Conservation (phyloP, 2,113 vertebrate genomes). For the Thamnaconus septentrionalis region DNA sequence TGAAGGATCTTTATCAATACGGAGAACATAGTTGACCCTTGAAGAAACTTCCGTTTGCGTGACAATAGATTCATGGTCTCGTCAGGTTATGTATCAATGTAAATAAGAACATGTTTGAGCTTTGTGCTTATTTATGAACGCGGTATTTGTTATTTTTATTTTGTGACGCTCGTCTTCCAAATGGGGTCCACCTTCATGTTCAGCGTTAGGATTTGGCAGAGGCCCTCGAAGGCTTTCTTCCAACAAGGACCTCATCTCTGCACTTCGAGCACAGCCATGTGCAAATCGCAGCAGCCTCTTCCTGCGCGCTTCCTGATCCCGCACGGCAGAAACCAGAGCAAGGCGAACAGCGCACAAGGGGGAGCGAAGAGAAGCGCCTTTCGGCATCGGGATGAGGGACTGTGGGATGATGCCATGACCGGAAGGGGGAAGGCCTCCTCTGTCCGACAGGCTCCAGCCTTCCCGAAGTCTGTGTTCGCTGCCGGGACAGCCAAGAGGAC, state of each 20-base stretch:
- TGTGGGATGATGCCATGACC: not conserved
- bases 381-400: not conserved
- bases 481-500: constrained; percentile 79
- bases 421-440: constrained; percentile 11
- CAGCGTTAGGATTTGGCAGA: constrained; percentile 42
- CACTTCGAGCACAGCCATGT: constrained; percentile 1
- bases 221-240: constrained; percentile 20
- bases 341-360: constrained; percentile 2
- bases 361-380: not conserved
- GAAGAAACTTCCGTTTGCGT: constrained; percentile 2
- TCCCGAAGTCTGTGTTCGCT: constrained; percentile 76
- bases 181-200: constrained; percentile 57
- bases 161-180: not conserved
- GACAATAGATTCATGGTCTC: too few species aligned
- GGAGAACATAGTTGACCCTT: not conserved
- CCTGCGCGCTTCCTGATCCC: constrained; percentile 40
- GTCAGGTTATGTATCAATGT: too few species aligned
- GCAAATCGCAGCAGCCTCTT: not conserved
- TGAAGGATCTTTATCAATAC: not conserved
- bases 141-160: too few species aligned
- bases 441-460: not conserved
- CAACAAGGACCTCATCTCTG: constrained; percentile 12
- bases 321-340: constrained; percentile 15
- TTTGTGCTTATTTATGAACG: not conserved
- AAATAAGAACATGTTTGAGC: too few species aligned